Conservation (phyloP, 2,888 invertebrate species). For the Stomorhina lunata region DNA sequence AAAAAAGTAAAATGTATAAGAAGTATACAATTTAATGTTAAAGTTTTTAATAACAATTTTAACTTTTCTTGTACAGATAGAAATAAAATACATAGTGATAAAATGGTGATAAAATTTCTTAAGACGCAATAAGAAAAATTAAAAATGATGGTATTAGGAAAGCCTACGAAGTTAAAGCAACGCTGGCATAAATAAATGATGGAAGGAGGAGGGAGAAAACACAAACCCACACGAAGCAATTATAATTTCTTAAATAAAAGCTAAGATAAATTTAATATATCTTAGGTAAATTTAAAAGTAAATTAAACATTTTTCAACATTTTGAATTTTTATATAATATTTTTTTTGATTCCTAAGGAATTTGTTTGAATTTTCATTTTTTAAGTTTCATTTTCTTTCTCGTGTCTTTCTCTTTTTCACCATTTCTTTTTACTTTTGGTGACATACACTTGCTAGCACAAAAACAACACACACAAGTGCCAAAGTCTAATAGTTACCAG, state of each 20-base stretch:
- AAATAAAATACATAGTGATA: neutral
- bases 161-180: conserved; percentile 21
- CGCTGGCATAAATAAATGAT: conserved; percentile 25
- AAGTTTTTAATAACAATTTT: neutral
- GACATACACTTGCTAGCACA: conserved; percentile 64
- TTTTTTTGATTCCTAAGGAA: neutral
- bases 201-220: neutral
- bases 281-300: too few relatives aligned
- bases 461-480: conserved; percentile 53
- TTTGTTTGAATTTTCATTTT: neutral
- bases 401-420: conserved; percentile 3
- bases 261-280: too few relatives aligned
- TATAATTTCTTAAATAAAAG: neutral
- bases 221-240: neutral
- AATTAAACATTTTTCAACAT: too few relatives aligned
- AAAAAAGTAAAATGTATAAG: neutral
- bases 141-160: neutral
- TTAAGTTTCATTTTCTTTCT: conserved; percentile 2
- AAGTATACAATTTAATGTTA: neutral
- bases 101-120: neutral
- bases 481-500: conserved; percentile 61
- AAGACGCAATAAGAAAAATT: conserved; percentile 51
- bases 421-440: conserved; percentile 37
- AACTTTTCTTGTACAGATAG: neutral
- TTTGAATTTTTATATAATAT: neutral